Conservation (phyloP, 2,888 invertebrate genomes). For the Drosophila engyochracea region DNA sequence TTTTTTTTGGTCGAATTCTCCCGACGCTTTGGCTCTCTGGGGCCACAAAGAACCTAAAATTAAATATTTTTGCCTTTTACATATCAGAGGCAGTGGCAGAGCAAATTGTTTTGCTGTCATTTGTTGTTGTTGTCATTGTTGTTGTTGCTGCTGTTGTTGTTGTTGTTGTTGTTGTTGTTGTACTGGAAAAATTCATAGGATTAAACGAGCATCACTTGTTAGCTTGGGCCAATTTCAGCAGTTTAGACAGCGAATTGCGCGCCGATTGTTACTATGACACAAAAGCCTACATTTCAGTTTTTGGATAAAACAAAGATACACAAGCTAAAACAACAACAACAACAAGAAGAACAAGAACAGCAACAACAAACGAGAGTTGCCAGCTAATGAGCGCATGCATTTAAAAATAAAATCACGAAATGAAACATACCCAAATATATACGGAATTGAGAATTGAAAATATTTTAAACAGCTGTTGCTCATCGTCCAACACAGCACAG, state of each 20-base stretch:
- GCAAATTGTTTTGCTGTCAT: constrained; percentile 58
- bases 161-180: constrained; percentile 26
- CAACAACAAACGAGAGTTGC: constrained; percentile 18
- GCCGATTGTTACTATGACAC: constrained; percentile 64
- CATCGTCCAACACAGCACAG: constrained; percentile 65
- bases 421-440: constrained; percentile 78
- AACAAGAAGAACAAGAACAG: constrained; percentile 18
- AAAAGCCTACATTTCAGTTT: constrained; percentile 69
- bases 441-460: constrained; percentile 74
- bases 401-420: constrained; percentile 76
- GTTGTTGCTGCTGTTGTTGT: constrained; percentile 22
- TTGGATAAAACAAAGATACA: constrained; percentile 41
- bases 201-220: constrained; percentile 25
- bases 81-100: constrained; percentile 72
- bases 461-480: constrained; percentile 80
- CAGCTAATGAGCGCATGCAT: constrained; percentile 77
- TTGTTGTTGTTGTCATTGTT: constrained; percentile 24
- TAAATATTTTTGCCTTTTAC: constrained; percentile 81
- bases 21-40: constrained; percentile 48
- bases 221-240: constrained; percentile 26
- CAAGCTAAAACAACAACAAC: constrained; percentile 19
- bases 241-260: constrained; percentile 14
- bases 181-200: constrained; percentile 34
- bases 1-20: constrained; percentile 28
- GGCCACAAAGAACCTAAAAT: constrained; percentile 79